A percentile compares a stretch with the other conserved stretches of the same genome.
These are phyloP conservation scores for Thunnus maccoyii DNA, from an alignment of 2,113 vertebrate genomes.

Conservation along the genomic window DNA sequence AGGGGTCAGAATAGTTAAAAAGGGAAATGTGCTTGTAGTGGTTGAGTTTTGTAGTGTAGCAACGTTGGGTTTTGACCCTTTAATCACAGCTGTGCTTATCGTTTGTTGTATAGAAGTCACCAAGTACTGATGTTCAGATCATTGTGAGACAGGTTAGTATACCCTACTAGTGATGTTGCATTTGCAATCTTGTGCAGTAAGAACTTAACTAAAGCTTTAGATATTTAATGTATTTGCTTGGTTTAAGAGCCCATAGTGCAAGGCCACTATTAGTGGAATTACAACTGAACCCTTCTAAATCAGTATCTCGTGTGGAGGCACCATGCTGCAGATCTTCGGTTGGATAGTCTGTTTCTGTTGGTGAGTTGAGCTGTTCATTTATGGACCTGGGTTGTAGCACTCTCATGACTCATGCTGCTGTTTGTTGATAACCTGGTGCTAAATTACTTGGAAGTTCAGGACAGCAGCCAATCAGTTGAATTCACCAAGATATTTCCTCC, in stretches of 20 bases:
- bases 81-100: neutral
- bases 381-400: neutral
- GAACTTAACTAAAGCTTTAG: neutral
- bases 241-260: neutral
- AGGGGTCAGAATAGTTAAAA: neutral
- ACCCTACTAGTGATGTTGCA: neutral
- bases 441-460: constrained; percentile 9
- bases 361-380: neutral
- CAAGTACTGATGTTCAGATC: neutral
- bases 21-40: too few species aligned
- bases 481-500: neutral
- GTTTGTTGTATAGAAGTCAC: neutral
- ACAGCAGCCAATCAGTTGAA: neutral
- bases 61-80: too few species aligned
- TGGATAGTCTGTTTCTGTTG: neutral
- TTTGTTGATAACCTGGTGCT: constrained; percentile 33
- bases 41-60: neutral
- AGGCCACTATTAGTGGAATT: neutral
- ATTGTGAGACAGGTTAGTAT: neutral
- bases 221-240: neutral
- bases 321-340: neutral
- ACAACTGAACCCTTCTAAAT: neutral
- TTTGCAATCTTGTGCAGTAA: neutral
- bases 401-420: neutral
- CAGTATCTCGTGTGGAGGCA: neutral